Percentiles rank a stretch among this genome's conserved stretches.
Conservation (phyloP, 2,888 invertebrate species). For the Melitaea athalia region DNA sequence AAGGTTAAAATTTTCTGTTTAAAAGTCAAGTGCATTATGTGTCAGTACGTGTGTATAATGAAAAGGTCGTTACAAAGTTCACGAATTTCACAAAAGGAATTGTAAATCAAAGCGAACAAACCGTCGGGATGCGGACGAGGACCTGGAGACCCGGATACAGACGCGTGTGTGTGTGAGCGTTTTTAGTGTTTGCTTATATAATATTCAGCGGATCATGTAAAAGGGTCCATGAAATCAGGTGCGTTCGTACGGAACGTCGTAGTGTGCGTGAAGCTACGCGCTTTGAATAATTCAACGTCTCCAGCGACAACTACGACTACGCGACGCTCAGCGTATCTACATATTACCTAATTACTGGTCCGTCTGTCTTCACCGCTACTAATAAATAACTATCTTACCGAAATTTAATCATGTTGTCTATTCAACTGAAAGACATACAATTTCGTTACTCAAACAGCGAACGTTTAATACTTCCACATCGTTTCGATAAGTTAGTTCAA, state of each 20-base stretch:
- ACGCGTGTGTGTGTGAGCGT: not conserved
- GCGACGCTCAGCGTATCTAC: not conserved
- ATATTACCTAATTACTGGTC: not conserved
- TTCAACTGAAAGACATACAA: not conserved
- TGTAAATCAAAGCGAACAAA: slow-evolving; percentile 21
- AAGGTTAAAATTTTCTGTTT: not conserved
- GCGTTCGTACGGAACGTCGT: not conserved
- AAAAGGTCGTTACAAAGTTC: slow-evolving; percentile 8
- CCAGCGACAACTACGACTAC: not conserved
- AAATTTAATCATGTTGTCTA: not conserved
- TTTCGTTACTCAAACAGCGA: no score
- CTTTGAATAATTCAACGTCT: slow-evolving; percentile 1
- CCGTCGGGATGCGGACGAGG: not conserved
- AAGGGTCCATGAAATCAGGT: slow-evolving; percentile 2
- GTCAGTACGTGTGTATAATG: slow-evolving; percentile 3
- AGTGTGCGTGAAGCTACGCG: slow-evolving; percentile 2
- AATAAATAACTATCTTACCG: not conserved
- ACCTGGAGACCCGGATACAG: not conserved
- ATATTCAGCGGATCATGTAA: slow-evolving; percentile 3
- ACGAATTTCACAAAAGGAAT: slow-evolving; percentile 21
- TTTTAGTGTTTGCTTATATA: slow-evolving; percentile 8
- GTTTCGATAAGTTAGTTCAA: no score
- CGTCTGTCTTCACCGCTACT: not conserved
- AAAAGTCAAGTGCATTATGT: slow-evolving; percentile 12
- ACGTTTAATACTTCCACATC: no score